These are phyloP conservation scores for Oceanodroma leucorhoa DNA, from an alignment of 2,797 vertebrate species.

Conservation along the genomic window DNA sequence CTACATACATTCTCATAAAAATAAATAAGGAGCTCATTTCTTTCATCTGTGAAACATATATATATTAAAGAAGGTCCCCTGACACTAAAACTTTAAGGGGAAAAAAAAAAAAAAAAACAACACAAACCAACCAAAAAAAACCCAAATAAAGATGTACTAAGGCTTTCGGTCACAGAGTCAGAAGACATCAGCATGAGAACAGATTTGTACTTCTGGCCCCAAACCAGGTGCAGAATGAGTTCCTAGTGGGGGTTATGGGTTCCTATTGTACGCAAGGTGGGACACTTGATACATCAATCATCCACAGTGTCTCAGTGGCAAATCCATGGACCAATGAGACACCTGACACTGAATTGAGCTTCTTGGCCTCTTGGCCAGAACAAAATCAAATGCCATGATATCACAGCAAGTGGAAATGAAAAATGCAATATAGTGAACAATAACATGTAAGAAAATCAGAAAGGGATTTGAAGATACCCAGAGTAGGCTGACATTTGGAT, in stretches of 20 bases:
- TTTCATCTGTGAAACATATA: neutral
- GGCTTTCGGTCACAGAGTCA: neutral
- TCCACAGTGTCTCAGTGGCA: neutral
- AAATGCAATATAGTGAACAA: constrained; percentile 36
- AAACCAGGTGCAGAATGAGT: constrained; percentile 29
- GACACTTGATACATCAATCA: constrained; percentile 15
- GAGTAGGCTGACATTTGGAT: constrained; percentile 62
- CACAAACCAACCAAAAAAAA: neutral
- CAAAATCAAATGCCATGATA: constrained; percentile 54
- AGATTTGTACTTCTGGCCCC: constrained; percentile 26
- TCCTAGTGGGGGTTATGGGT: neutral
- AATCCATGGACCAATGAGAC: constrained; percentile 21
- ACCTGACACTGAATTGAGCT: constrained; percentile 18
- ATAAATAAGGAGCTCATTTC: constrained; percentile 19
- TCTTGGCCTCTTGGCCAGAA: constrained; percentile 49
- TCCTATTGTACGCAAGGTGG: neutral
- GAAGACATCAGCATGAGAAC: neutral
- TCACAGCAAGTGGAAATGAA: constrained; percentile 52
- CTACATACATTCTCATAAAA: neutral
- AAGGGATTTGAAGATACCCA: constrained; percentile 23
- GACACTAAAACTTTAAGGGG: neutral
- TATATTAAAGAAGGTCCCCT: neutral
- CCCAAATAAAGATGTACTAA: neutral
- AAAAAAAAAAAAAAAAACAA: no score
- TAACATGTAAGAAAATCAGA: constrained; percentile 8